Evolutionary conservation across 2,888 invertebrate genomes (phyloP), one percentile per base, ranked within the genome.

Genomic region (Rutpela maculata): DNA sequence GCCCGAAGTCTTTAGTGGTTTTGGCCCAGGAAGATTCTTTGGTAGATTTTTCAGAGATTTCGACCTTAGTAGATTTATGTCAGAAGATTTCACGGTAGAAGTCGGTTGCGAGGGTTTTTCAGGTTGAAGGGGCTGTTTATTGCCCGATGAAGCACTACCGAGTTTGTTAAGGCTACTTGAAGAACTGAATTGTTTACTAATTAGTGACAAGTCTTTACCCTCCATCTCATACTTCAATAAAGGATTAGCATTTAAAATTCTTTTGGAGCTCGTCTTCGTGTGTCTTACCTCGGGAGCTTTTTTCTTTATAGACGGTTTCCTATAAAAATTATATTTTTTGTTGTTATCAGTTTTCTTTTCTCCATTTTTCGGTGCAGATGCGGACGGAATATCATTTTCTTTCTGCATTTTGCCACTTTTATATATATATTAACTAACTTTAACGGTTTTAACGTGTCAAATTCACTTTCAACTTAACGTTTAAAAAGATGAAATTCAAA

Each of bases 231-330:
- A 78, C 74, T 78, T 73, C 70, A 86, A 75, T 57, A 87, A 68
- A 7, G 87, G 86, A 72, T 87, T 85, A 15, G 86, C 84, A 78
- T 84, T 83, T 57, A 84, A 72, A 72, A 87, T 77, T 65, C 86
- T 79, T 56, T 81, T 82, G 72, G 84, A 80, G 77, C 88, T 88
- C 3, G 88, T 86, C 75, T 83, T 78, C 10, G 88, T 88, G 74
- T 87, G 87, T 63, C 82, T 83, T 6, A 88, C 84, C 18, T 83
- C 79, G 10, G 86, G 86, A 10, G 57, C 76, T 74, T 80, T 84
- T 65, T 78, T 81, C 75, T 81, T 85, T n/a, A 80, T 75, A 7
- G 74, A 77, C 15, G 80, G 78, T 73, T 82, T 81, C 75, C 81
- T 83, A 43, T 76, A 77, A 35, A 80, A 78, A n/a, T 75, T 72